Evolutionary conservation across 1,140 invertebrate species (phyloP).

Genomic region (Habropoda laboriosa): DNA sequence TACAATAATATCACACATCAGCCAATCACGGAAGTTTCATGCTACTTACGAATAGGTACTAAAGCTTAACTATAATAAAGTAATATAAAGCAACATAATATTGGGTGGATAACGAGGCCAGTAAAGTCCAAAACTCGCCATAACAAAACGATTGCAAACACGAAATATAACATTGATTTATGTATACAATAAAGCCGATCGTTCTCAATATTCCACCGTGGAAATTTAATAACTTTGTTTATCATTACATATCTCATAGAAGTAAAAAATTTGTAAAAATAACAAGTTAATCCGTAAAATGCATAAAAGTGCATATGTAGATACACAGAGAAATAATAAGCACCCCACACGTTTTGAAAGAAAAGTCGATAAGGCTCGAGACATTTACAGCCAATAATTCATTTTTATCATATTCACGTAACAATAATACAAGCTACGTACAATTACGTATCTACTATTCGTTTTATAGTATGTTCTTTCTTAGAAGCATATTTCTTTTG

Average conservation of each 20-base stretch:
- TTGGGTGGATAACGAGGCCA: slow-evolving; percentile 61
- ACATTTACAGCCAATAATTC: neutral
- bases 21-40: slow-evolving; percentile 24
- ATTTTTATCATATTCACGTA: slow-evolving; percentile 13
- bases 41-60: slow-evolving; percentile 20
- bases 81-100: slow-evolving; percentile 56
- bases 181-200: neutral
- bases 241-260: neutral
- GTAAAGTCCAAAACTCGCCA: slow-evolving; percentile 28
- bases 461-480: slow-evolving; percentile 11
- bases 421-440: slow-evolving; percentile 29
- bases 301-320: slow-evolving; percentile 12
- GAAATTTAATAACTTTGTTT: neutral
- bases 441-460: slow-evolving; percentile 15
- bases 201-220: too few species aligned
- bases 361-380: slow-evolving; percentile 1
- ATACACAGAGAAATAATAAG: slow-evolving; percentile 4
- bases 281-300: slow-evolving; percentile 21
- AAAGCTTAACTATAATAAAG: slow-evolving; percentile 49
- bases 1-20: slow-evolving; percentile 6
- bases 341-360: neutral
- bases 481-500: neutral
- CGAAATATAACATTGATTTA: slow-evolving; percentile 30
- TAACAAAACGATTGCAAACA: slow-evolving; percentile 27
- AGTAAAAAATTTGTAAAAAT: slow-evolving; percentile 34